Conservation (phyloP, 2,888 invertebrate species). For the Eilema sororculum region DNA sequence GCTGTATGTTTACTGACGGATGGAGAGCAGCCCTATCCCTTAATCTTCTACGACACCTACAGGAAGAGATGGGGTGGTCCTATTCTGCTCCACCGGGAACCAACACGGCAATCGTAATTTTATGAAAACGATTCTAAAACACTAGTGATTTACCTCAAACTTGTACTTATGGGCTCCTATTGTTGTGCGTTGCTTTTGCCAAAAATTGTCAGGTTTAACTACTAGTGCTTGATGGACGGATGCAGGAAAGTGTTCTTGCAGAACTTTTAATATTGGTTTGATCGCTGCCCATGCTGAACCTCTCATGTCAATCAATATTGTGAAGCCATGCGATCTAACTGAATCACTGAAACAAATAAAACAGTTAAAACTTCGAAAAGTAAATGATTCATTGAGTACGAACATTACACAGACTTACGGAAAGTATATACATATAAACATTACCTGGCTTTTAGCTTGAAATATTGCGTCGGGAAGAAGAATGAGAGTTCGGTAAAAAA, state of each 20-base stretch:
- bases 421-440: background rate
- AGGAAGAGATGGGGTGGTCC: too few species aligned
- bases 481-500: background rate
- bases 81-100: too few species aligned
- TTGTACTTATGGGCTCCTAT: slow-evolving; percentile 99
- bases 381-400: background rate
- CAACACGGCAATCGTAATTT: too few species aligned
- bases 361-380: background rate
- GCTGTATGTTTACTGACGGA: too few species aligned
- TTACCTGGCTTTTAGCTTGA: background rate
- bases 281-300: slow-evolving; percentile 98
- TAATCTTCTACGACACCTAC: too few species aligned
- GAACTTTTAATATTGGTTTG: slow-evolving; percentile 98
- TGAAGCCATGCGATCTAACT: slow-evolving; percentile 95
- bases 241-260: slow-evolving; percentile 98
- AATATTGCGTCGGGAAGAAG: background rate
- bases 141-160: slow-evolving; percentile 92
- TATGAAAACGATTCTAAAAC: background rate
- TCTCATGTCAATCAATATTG: slow-evolving; percentile 99
- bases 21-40: too few species aligned
- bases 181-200: slow-evolving; percentile 99
- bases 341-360: slow-evolving; percentile 91
- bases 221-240: slow-evolving; percentile 97
- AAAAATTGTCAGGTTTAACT: slow-evolving; percentile 99
- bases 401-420: background rate